Conservation (phyloP, 2,113 vertebrate species). For the Cyphomyrus discorhynchus region DNA sequence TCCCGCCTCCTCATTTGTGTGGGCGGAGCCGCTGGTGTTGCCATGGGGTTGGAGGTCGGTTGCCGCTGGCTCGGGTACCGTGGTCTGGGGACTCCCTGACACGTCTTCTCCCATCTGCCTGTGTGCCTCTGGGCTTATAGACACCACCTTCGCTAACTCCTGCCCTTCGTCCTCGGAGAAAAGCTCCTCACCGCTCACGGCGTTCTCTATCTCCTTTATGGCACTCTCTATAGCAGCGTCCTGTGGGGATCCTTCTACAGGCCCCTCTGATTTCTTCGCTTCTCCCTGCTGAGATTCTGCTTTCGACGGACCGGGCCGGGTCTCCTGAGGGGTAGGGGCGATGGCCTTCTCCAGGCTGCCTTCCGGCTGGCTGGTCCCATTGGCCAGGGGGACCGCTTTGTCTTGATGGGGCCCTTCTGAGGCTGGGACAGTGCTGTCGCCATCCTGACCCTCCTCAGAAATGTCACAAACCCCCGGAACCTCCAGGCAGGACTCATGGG, state of each 20-base stretch:
- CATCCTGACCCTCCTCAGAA: constrained; percentile 34
- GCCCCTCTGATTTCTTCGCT: background rate
- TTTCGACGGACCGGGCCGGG: background rate
- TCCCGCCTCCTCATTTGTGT: constrained; percentile 14
- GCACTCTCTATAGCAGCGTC: constrained; percentile 30
- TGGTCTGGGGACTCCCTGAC: constrained; percentile 12
- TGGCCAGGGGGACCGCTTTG: constrained; percentile 26
- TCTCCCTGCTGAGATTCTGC: constrained; percentile 8
- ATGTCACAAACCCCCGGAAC: constrained; percentile 46
- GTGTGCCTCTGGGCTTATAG: background rate
- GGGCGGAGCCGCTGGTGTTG: constrained; percentile 37
- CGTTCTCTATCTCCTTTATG: constrained; percentile 24
- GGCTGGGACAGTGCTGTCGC: rapidly evolving
- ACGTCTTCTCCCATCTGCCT: background rate
- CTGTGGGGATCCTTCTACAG: background rate
- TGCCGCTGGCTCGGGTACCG: background rate
- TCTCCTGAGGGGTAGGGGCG: background rate
- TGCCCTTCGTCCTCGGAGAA: background rate
- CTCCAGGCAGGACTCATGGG: constrained; percentile 48
- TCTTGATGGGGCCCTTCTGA: constrained; percentile 23
- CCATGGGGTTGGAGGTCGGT: constrained; percentile 15
- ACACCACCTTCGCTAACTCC: background rate
- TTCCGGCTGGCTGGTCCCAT: constrained; percentile 40
- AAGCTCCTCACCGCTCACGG: constrained; percentile 28
- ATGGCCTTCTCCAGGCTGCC: constrained; percentile 9